Conservation (phyloP, 2,888 invertebrate genomes). For the Cyclophora albipunctata region DNA sequence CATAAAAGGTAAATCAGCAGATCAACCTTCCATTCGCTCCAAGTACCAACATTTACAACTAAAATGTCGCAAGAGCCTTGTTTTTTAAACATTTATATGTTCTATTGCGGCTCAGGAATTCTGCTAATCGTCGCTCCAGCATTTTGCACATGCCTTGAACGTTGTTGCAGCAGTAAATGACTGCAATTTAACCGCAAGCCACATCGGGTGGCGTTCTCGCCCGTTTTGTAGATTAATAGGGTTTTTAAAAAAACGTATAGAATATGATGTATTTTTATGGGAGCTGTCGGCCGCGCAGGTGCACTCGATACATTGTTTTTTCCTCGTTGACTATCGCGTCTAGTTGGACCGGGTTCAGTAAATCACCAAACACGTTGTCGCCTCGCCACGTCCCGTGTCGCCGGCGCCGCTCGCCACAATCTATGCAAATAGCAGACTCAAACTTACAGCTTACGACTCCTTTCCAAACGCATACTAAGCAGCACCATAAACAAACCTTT, state of each 20-base stretch:
- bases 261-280: not conserved
- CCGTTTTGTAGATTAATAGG: constrained; percentile 5
- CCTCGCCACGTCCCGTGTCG: constrained; percentile 18
- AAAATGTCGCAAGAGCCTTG: constrained; percentile 49
- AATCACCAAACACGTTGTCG: constrained; percentile 48
- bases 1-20: constrained; percentile 57
- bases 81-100: constrained; percentile 62
- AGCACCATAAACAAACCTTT: constrained; percentile 55
- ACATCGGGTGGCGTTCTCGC: constrained; percentile 28
- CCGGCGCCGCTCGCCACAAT: constrained; percentile 47
- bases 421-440: constrained; percentile 70
- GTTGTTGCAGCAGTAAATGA: constrained; percentile 59
- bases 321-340: constrained; percentile 18
- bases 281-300: not conserved
- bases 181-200: constrained; percentile 61
- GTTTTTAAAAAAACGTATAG: not conserved
- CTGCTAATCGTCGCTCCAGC: constrained; percentile 67
- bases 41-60: constrained; percentile 13
- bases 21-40: constrained; percentile 40
- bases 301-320: not conserved
- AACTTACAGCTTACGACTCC: constrained; percentile 73
- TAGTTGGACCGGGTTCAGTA: constrained; percentile 26
- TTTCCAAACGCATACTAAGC: constrained; percentile 74
- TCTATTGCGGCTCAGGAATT: constrained; percentile 65
- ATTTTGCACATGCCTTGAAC: constrained; percentile 59